Evolutionary conservation across 2,888 invertebrate genomes (phyloP).

Genomic region (Eurytoma adleriae): DNA sequence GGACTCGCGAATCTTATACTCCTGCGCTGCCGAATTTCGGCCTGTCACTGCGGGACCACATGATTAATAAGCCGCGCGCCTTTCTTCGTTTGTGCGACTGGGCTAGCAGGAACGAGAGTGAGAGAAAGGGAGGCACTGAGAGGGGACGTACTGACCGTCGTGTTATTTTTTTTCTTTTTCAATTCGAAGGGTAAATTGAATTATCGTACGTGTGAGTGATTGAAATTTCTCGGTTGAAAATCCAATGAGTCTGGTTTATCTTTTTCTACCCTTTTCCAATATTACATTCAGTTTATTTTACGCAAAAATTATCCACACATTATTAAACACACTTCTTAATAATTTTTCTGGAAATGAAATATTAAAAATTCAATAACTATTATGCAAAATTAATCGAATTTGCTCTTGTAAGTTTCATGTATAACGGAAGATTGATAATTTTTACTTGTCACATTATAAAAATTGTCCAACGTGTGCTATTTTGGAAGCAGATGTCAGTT

Average conservation of each 20-base stretch:
- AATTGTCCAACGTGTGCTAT: too few species aligned
- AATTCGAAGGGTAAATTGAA: slow-evolving; percentile 41
- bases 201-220: slow-evolving; percentile 17
- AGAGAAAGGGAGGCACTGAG: neutral
- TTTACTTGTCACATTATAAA: too few species aligned
- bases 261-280: too few species aligned
- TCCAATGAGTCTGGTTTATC: too few species aligned
- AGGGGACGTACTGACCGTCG: neutral
- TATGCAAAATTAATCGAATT: too few species aligned
- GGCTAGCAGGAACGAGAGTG: slow-evolving; percentile 11
- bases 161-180: slow-evolving; percentile 12
- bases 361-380: too few species aligned
- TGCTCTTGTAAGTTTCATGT: too few species aligned
- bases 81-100: slow-evolving; percentile 62
- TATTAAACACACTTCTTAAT: too few species aligned
- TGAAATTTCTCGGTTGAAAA: neutral
- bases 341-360: too few species aligned
- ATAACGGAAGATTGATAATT: too few species aligned
- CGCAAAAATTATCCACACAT: too few species aligned
- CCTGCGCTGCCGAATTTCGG: slow-evolving; percentile 70
- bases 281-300: neutral
- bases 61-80: slow-evolving; percentile 70
- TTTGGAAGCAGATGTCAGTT: too few species aligned
- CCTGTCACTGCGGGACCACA: slow-evolving; percentile 66
- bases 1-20: slow-evolving; percentile 57